Evolutionary conservation across 2,113 vertebrate genomes (phyloP).

Genomic region (Forbesichthys papilliferus): DNA sequence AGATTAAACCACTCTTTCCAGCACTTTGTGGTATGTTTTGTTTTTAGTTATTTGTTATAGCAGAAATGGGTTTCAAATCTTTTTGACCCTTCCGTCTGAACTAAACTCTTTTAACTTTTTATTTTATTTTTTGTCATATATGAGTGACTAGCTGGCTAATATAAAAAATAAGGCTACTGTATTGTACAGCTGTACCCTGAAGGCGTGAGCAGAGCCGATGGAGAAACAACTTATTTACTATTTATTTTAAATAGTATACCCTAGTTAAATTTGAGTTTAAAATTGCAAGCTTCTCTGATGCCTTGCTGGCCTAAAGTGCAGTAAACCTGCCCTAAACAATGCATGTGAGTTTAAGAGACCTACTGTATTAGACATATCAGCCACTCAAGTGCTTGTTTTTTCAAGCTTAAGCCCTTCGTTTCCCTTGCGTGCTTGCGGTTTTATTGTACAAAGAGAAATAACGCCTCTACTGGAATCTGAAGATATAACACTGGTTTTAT

Average conservation of each 20-base stretch:
- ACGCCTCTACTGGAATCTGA: conserved; percentile 42
- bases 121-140: too few relatives aligned
- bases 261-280: too few relatives aligned
- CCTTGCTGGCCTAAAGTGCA: neutral
- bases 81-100: too few relatives aligned
- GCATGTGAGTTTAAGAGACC: conserved; percentile 33
- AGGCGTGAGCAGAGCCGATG: neutral
- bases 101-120: too few relatives aligned
- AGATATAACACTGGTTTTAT: conserved; percentile 51
- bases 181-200: conserved; percentile 10
- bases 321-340: conserved; percentile 1
- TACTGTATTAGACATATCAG: conserved; percentile 46
- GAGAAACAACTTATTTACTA: neutral
- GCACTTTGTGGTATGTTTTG: too few relatives aligned
- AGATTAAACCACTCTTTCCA: too few relatives aligned
- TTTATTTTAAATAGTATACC: too few relatives aligned
- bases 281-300: too few relatives aligned
- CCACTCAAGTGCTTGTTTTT: conserved; percentile 20
- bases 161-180: neutral
- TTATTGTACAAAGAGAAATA: conserved; percentile 59
- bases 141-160: conserved; percentile 18
- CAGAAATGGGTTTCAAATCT: too few relatives aligned
- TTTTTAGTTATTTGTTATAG: too few relatives aligned
- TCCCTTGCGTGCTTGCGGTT: conserved; percentile 56
- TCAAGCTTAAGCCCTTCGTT: conserved; percentile 54